Conservation (phyloP, 2,797 vertebrate species). For the Remorina albescens region DNA sequence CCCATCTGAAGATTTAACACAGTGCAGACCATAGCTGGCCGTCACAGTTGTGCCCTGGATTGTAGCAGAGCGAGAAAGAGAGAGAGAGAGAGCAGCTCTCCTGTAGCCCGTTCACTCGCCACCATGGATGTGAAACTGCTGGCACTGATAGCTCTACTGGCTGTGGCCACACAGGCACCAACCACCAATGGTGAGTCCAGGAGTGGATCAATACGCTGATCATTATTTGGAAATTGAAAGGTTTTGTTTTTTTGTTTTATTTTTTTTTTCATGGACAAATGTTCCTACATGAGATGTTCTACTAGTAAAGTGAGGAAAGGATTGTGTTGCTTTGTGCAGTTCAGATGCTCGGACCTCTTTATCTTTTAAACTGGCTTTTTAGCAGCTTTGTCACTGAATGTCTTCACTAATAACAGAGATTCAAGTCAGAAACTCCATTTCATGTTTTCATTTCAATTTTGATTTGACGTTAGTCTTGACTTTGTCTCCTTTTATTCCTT, state of each 20-base stretch:
- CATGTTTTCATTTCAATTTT: background rate
- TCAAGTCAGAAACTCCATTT: too few relatives aligned
- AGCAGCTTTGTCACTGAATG: background rate
- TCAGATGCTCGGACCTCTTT: background rate
- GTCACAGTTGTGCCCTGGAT: constrained; percentile 81
- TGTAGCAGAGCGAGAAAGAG: constrained; percentile 61
- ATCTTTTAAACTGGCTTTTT: too few relatives aligned
- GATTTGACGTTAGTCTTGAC: background rate
- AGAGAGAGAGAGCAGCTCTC: constrained; percentile 57
- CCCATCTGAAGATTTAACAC: constrained; percentile 79
- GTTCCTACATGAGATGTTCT: background rate
- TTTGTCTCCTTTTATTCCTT: background rate
- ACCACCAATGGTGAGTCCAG: constrained; percentile 86
- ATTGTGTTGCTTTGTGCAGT: background rate
- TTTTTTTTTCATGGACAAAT: background rate
- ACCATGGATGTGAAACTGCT: constrained; percentile 91
- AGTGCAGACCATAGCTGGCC: constrained; percentile 61
- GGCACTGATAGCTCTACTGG: constrained; percentile 84
- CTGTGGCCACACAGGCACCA: constrained; percentile 80
- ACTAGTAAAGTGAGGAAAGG: background rate
- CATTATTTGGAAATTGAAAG: background rate
- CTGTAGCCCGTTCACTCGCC: constrained; percentile 53
- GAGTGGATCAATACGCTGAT: background rate
- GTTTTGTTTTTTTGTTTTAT: too few relatives aligned
- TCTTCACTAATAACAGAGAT: too few relatives aligned